Evolutionary conservation across 2,888 invertebrate genomes (phyloP), one percentile per base, ranked within the genome.

Genomic region (Eilema sororculum): DNA sequence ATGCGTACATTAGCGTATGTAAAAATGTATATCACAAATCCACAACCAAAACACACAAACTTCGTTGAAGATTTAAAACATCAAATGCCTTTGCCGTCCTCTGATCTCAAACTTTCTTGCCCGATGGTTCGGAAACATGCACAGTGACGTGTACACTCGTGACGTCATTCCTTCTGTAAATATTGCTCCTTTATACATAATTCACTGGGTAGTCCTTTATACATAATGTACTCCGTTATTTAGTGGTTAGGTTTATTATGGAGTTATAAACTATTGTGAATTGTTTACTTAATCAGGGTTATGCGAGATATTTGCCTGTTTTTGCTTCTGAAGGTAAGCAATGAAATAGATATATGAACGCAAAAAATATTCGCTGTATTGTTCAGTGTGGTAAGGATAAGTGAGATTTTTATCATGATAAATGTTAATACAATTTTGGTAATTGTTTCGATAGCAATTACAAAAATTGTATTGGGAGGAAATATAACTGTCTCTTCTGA

Each of bases 101-200:
- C 71, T 80, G 81, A 79, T 76, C 76, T 72, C 71, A 63, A 74
- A 72, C 75, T 72, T 66, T 61, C 75, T 72, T 73, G 76, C 22
- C 74, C 81, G 76, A 72, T 79, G 83, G 68, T 67, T 76, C 59
- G 81, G 81, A 82, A 81, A 78, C 60, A 56, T 61, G 71, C 65
- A 64, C 46, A 71, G 65, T 71, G 71, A 68, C 64, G 71, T 65
- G 67, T 67, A 67, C 67, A 59, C 20, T 28, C 9, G 10, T 71
- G 67, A 67, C 64, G 52, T 64, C 64, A 71, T 56, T 52, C 30
- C 41, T 20, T 59, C n/a, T 20, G 65, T 57, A 57, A 65, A 65
- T 65, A 65, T 65, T 65, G 33, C 24, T 56, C 57, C 33, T 30
- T 65, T 30, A 65, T 28, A 24, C 57, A 57, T 24, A 37, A 65